Evolutionary conservation across 2,797 vertebrate species (phyloP).

Genomic region (Carcharodon carcharias): DNA sequence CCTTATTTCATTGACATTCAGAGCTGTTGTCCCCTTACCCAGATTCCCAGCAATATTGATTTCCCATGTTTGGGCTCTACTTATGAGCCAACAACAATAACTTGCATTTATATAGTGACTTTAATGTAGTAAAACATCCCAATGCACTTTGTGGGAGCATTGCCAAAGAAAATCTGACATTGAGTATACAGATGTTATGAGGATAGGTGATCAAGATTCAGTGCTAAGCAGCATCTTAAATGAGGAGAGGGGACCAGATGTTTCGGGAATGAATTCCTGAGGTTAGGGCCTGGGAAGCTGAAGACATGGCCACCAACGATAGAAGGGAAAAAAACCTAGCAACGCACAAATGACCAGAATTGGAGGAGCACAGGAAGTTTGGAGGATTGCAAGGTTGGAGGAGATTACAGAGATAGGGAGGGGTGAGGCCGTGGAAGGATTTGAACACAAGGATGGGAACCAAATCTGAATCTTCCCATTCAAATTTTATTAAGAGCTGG

Average conservation of each 20-base stretch:
- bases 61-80: not conserved
- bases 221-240: not conserved
- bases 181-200: too few relatives aligned
- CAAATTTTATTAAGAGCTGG: not conserved
- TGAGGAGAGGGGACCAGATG: not conserved
- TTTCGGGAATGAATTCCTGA: not conserved
- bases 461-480: not conserved
- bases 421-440: not conserved
- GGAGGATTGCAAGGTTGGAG: too few relatives aligned
- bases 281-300: not conserved
- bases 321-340: not conserved
- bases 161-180: not conserved
- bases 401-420: not conserved
- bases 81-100: not conserved
- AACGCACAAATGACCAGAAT: not conserved
- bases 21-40: not conserved
- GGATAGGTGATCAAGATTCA: not conserved
- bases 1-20: not conserved
- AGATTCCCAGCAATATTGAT: not conserved
- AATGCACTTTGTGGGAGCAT: too few relatives aligned
- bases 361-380: not conserved
- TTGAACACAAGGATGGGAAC: too few relatives aligned
- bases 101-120: not conserved
- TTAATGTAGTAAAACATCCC: not conserved
- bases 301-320: not conserved